phyloP scores from a whole-genome alignment of 2,888 invertebrate genomes.

The Drosophila bunnanda region DNA sequence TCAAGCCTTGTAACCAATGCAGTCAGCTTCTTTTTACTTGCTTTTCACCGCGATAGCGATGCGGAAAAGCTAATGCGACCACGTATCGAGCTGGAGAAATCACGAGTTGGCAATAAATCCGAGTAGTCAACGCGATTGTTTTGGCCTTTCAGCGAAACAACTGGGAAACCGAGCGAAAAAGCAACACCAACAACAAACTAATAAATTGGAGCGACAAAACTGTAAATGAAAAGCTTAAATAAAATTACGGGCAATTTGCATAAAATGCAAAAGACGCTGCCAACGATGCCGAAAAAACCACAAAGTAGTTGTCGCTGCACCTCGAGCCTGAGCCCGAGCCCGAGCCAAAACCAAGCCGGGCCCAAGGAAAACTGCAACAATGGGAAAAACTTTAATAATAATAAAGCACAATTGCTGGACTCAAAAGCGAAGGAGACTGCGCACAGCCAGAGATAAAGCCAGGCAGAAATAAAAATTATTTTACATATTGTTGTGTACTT shows the following conservation, averaged over 20 bases:
- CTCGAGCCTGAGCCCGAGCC: conserved; percentile 7
- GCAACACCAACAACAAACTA: conserved; percentile 43
- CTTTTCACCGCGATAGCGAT: conserved; percentile 28
- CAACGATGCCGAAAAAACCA: conserved; percentile 47
- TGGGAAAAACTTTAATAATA: conserved; percentile 67
- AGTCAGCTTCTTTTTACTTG: conserved; percentile 18
- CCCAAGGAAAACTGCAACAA: conserved; percentile 70
- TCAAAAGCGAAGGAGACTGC: conserved; percentile 32
- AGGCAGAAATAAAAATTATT: conserved; percentile 63
- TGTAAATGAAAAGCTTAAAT: conserved; percentile 73
- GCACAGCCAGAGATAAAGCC: conserved; percentile 52
- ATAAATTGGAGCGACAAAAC: conserved; percentile 72
- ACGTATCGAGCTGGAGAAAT: conserved; percentile 56
- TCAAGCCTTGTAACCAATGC: conserved; percentile 39
- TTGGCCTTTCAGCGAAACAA: conserved; percentile 55
- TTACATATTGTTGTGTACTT: conserved; percentile 70
- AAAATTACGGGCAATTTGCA: conserved; percentile 72
- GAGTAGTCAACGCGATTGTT: conserved; percentile 63
- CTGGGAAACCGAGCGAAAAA: conserved; percentile 11
- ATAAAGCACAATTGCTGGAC: conserved; percentile 43
- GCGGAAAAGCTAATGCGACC: conserved; percentile 62
- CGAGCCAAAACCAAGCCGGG: conserved; percentile 48
- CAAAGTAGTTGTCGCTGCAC: conserved; percentile 48
- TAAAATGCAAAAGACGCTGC: conserved; percentile 58
- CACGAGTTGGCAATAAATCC: conserved; percentile 57